Conservation (phyloP, 2,888 invertebrate species). For the Trissolcus brochymenae region DNA sequence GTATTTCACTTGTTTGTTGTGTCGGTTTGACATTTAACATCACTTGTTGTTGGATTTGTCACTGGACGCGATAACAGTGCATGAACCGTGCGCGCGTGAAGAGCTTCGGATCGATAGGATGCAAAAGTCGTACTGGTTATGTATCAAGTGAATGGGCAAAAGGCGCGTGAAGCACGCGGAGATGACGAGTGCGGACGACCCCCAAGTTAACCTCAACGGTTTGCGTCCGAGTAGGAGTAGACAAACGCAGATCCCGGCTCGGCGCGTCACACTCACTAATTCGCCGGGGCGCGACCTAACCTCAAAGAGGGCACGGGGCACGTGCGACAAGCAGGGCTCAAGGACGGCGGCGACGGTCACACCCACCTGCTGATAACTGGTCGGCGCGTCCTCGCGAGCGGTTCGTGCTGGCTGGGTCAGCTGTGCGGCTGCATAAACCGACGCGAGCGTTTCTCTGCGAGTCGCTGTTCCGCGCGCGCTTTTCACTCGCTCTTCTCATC, state of each 20-base stretch:
- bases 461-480: slow-evolving; percentile 41
- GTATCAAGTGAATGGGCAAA: not conserved
- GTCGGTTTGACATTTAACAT: no score
- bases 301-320: slow-evolving; percentile 1
- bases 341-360: not conserved
- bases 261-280: slow-evolving; percentile 41
- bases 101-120: not conserved
- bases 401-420: slow-evolving; percentile 38
- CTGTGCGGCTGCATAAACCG: slow-evolving; percentile 49
- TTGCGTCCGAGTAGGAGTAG: not conserved
- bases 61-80: no score
- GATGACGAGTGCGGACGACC: not conserved
- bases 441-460: slow-evolving; percentile 41
- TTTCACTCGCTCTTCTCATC: slow-evolving; percentile 49
- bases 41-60: no score
- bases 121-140: not conserved
- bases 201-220: not conserved
- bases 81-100: not conserved
- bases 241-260: not conserved
- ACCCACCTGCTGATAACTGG: slow-evolving; percentile 3
- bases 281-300: slow-evolving; percentile 4
- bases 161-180: no score
- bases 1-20: no score
- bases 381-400: slow-evolving; percentile 25
- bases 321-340: not conserved